Evolutionary conservation across 2,113 vertebrate genomes (phyloP).

Genomic region (Trachemys scripta): DNA sequence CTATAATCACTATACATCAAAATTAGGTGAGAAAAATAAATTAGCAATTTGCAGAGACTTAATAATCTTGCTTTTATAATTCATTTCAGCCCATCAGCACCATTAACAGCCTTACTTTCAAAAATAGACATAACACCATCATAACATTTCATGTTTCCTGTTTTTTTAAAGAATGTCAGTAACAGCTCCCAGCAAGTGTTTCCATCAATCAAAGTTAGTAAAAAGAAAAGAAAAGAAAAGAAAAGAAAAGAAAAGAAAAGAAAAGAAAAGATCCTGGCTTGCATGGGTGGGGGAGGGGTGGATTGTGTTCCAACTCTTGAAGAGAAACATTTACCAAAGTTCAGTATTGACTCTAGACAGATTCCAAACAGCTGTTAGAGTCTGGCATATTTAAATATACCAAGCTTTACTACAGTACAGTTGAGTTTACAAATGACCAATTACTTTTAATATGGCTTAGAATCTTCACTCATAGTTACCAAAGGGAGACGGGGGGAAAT

Average conservation of each 20-base stretch:
- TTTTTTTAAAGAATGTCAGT: slow-evolving; percentile 75
- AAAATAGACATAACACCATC: slow-evolving; percentile 79
- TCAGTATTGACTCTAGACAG: slow-evolving; percentile 4
- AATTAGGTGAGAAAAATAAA: slow-evolving; percentile 81
- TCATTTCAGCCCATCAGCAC: slow-evolving; percentile 76
- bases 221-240: not conserved
- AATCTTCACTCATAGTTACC: not conserved
- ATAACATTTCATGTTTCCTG: slow-evolving; percentile 72
- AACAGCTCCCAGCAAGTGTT: slow-evolving; percentile 70
- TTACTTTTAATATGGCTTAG: not conserved
- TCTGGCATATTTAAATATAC: not conserved
- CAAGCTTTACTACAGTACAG: slow-evolving; percentile 1
- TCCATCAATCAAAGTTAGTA: slow-evolving; percentile 71
- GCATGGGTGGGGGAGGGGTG: not conserved
- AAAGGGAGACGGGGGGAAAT: fast-evolving
- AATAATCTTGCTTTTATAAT: slow-evolving; percentile 76
- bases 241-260: not conserved
- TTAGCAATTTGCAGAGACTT: slow-evolving; percentile 75
- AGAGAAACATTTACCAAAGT: slow-evolving; percentile 5
- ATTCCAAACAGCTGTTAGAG: slow-evolving; percentile 44
- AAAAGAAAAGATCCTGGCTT: not conserved
- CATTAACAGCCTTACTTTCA: slow-evolving; percentile 77
- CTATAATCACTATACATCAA: slow-evolving; percentile 72
- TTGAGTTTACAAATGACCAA: not conserved
- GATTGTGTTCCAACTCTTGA: not conserved